A percentile compares a stretch with the other conserved stretches of the same genome.
phyloP scores from a whole-genome alignment of 2,797 vertebrate species.

The Macropodus opercularis region DNA sequence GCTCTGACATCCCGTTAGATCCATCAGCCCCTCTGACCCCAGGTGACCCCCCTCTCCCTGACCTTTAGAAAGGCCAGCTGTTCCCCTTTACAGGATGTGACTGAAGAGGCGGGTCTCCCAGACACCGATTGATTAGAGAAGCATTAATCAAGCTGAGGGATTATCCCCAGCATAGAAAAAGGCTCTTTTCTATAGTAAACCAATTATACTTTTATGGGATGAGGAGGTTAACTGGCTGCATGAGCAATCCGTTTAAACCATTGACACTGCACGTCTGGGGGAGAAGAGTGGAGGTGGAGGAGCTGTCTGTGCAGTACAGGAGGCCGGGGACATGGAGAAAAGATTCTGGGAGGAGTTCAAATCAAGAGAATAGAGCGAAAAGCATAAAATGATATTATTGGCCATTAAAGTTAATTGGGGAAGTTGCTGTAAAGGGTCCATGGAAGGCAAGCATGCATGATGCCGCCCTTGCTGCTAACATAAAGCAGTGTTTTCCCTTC shows the following conservation, averaged over 20 bases:
- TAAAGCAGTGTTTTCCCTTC: slow-evolving; percentile 72
- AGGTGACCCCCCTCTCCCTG: slow-evolving; percentile 82
- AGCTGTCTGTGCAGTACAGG: slow-evolving; percentile 32
- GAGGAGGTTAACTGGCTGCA: slow-evolving; percentile 83
- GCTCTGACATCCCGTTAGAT: slow-evolving; percentile 82
- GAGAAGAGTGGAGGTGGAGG: slow-evolving; percentile 43
- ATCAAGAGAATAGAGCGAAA: slow-evolving; percentile 65
- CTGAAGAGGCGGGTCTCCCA: slow-evolving; percentile 88
- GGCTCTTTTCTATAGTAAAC: slow-evolving; percentile 85
- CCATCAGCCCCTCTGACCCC: slow-evolving; percentile 89
- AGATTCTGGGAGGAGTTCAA: slow-evolving; percentile 63
- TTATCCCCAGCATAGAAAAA: slow-evolving; percentile 85
- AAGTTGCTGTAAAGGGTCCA: slow-evolving; percentile 71
- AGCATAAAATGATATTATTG: slow-evolving; percentile 80
- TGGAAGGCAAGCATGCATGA: slow-evolving; percentile 68
- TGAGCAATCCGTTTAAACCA: slow-evolving; percentile 83
- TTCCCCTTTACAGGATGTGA: slow-evolving; percentile 90
- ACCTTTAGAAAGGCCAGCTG: slow-evolving; percentile 97
- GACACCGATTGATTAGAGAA: slow-evolving; percentile 96
- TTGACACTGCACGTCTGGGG: slow-evolving; percentile 73
- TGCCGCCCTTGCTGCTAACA: slow-evolving; percentile 68
- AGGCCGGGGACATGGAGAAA: slow-evolving; percentile 38
- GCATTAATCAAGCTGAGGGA: slow-evolving; percentile 96
- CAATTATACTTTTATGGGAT: slow-evolving; percentile 85
- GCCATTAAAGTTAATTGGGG: slow-evolving; percentile 85